Percentiles rank a stretch among this genome's conserved stretches.
These are phyloP conservation scores for Xanthostigma xanthostigma DNA, from an alignment of 2,888 invertebrate genomes.

Conservation along the genomic window DNA sequence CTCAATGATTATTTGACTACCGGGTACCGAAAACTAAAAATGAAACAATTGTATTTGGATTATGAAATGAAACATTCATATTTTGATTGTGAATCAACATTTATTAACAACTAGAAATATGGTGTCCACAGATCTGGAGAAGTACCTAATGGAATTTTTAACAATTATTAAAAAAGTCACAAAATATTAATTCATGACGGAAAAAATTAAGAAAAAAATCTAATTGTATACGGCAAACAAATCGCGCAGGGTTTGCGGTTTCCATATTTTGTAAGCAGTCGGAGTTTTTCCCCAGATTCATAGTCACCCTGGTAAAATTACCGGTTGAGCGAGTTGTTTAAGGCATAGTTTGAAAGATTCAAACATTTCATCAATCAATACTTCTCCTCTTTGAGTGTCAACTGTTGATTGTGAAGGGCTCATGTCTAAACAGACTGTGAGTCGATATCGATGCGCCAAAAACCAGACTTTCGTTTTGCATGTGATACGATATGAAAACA, in stretches of 20 bases:
- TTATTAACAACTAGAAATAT: no score
- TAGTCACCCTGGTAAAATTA: constrained; percentile 20
- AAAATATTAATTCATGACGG: no score
- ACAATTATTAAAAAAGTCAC: no score
- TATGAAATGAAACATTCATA: neutral
- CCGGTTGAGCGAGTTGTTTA: constrained; percentile 38
- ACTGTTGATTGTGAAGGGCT: constrained; percentile 61
- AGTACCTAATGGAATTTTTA: no score
- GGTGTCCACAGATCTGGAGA: no score
- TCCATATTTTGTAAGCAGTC: neutral
- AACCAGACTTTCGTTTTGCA: constrained; percentile 46
- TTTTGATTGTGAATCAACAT: no score
- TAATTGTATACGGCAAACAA: no score
- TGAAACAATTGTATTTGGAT: constrained; percentile 6
- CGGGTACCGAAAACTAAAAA: constrained; percentile 52
- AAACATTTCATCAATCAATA: constrained; percentile 44
- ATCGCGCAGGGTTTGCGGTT: no score
- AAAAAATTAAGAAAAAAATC: no score
- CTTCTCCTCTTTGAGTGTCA: constrained; percentile 43
- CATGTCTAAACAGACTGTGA: constrained; percentile 62
- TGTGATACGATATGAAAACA: constrained; percentile 36
- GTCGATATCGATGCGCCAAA: constrained; percentile 51
- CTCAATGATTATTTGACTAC: constrained; percentile 40
- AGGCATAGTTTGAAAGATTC: constrained; percentile 37
- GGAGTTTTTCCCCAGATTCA: neutral